Evolutionary conservation across 1,140 invertebrate genomes (phyloP), one percentile per base, ranked within the genome.

Genomic region (Halictus rubicundus): DNA sequence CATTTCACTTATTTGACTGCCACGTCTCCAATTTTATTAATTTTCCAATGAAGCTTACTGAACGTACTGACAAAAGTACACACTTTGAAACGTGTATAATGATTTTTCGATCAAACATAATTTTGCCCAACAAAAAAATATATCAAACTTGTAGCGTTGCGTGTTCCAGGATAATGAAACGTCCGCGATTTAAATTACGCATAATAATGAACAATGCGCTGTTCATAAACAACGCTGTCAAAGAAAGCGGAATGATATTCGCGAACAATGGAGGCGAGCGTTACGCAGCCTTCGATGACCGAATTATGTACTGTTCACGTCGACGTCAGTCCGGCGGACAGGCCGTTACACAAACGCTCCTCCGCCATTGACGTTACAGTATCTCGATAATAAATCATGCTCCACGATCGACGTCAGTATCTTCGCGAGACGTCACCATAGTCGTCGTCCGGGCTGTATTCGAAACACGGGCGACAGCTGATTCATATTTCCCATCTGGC

Each of bases 351-450:
- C 21, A 57, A 57, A 57, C 21, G 54, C 2, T 57, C 19, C n/a
- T 16, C 8, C 54, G 54, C 6, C n/a, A 57, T 57, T 57, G n/a
- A n/a, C n/a, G 21, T 9, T n/a, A n/a, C 54, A 21, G 19, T 57
- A 57, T 57, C 54, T n/a, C 54, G 54, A 57, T 57, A 57, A 57
- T 57, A 57, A 57, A 57, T 57, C 54, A 57, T n/a, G 54, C 19
- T n/a, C 21, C 54, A 9, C 54, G 54, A 19, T 21, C 54, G 54
- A 21, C 54, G n/a, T 6, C 19, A 19, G 52, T 54, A n/a, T 54
- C 52, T n/a, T 54, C 52, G 6, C 21, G 21, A 6, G 6, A 54
- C 52, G 52, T n/a, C 52, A n/a, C 2, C 3, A 21, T n/a, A 21
- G 19, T 19, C 19, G 52, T 54, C 52, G 21, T 54, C 21, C 8